phyloP scores from a whole-genome alignment of 2,797 vertebrate genomes.

The Sebastes steindachneri region DNA sequence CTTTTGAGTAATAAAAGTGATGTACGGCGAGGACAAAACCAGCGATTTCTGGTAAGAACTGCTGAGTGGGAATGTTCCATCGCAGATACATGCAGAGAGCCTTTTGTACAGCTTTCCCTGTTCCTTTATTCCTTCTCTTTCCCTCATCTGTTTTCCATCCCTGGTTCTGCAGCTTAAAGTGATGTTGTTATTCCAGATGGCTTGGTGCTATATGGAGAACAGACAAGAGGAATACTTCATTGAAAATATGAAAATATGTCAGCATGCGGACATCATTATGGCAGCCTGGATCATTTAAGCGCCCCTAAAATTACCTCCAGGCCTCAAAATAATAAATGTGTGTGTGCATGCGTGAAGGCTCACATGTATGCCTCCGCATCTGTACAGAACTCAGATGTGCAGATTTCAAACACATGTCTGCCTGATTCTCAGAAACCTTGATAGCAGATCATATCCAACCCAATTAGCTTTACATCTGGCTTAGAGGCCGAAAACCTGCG shows the following conservation, averaged over 20 bases:
- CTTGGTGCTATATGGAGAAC: conserved; percentile 44
- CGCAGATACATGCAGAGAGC: conserved; percentile 18
- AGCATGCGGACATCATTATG: conserved; percentile 74
- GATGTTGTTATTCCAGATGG: conserved; percentile 71
- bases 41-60: conserved; percentile 42
- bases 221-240: conserved; percentile 60
- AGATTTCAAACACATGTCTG: conserved; percentile 68
- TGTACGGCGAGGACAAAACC: conserved; percentile 26
- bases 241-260: conserved; percentile 72
- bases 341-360: conserved; percentile 42
- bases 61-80: conserved; percentile 47
- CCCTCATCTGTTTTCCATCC: conserved; percentile 58
- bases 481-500: conserved; percentile 16
- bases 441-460: conserved; percentile 60
- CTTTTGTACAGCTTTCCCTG: conserved; percentile 26
- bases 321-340: conserved; percentile 57
- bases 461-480: conserved; percentile 66
- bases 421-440: conserved; percentile 52
- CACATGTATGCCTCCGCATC: conserved; percentile 43
- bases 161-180: conserved; percentile 40
- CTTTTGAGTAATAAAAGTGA: conserved; percentile 51
- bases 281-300: conserved; percentile 66
- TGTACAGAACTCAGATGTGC: conserved; percentile 56
- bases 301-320: conserved; percentile 68
- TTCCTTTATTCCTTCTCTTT: conserved; percentile 28